These are phyloP conservation scores for Callionymus lyra DNA, from an alignment of 2,113 vertebrate genomes.

Conservation along the genomic window DNA sequence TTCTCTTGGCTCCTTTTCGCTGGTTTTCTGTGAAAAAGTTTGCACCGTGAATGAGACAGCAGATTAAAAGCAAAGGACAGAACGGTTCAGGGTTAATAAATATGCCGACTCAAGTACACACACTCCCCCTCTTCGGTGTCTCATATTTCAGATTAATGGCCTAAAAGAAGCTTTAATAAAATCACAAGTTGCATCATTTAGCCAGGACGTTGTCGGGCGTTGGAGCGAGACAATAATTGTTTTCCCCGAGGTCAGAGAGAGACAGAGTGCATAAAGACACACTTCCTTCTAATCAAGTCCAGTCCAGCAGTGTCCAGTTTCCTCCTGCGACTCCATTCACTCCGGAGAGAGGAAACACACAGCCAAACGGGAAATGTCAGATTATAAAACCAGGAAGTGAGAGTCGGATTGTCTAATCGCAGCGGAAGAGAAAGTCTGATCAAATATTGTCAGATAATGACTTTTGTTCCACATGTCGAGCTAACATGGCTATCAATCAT, in stretches of 20 bases:
- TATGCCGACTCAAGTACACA: too few relatives aligned
- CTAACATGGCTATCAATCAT: too few relatives aligned
- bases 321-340: constrained; percentile 24
- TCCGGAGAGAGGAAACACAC: constrained; percentile 32
- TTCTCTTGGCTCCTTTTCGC: too few relatives aligned
- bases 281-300: constrained; percentile 53
- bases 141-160: too few relatives aligned
- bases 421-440: constrained; percentile 50
- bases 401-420: constrained; percentile 40
- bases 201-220: not conserved
- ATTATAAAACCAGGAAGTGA: constrained; percentile 49
- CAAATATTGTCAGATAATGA: constrained; percentile 20
- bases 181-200: constrained; percentile 11
- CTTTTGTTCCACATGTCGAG: not conserved
- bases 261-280: constrained; percentile 33
- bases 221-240: constrained; percentile 40
- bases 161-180: constrained; percentile 3
- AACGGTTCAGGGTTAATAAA: too few relatives aligned
- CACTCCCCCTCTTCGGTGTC: too few relatives aligned
- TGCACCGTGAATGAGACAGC: too few relatives aligned
- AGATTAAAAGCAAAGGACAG: too few relatives aligned
- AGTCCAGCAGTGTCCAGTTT: constrained; percentile 36
- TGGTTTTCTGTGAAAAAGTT: too few relatives aligned
- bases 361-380: constrained; percentile 47
- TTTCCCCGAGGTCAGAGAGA: constrained; percentile 48